A percentile compares a stretch with the other conserved stretches of the same genome.
Conservation (phyloP, 2,888 invertebrate genomes). For the Marronus borbonicus region DNA sequence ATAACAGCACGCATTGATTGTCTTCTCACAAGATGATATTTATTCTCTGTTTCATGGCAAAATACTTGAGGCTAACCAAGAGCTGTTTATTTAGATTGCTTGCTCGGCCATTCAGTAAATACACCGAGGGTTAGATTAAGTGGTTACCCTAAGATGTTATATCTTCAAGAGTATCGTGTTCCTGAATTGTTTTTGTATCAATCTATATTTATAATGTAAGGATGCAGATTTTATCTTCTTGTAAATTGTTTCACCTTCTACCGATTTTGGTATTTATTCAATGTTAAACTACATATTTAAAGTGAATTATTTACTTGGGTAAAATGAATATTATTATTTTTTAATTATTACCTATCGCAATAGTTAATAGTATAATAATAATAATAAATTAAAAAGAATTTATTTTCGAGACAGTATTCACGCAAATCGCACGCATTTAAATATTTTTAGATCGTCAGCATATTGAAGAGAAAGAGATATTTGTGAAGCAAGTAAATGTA, state of each 20-base stretch:
- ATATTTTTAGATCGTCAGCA: too few species aligned
- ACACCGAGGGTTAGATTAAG: constrained; percentile 48
- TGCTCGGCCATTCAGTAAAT: constrained; percentile 59
- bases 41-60: background rate
- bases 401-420: too few species aligned
- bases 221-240: background rate
- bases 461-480: too few species aligned
- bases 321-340: too few species aligned
- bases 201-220: background rate
- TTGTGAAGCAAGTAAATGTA: too few species aligned
- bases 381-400: too few species aligned
- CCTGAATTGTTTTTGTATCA: background rate
- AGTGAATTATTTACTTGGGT: too few species aligned
- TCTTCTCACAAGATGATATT: constrained; percentile 18
- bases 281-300: background rate
- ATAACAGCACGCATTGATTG: background rate
- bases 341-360: too few species aligned
- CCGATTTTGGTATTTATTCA: background rate
- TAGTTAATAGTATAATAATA: too few species aligned
- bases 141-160: constrained; percentile 13
- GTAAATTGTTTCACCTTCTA: too few species aligned
- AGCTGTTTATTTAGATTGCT: constrained; percentile 65
- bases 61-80: constrained; percentile 60
- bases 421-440: too few species aligned
- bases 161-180: background rate